phyloP scores from a whole-genome alignment of 1,140 invertebrate genomes.

The Zaprionus ghesquierei region DNA sequence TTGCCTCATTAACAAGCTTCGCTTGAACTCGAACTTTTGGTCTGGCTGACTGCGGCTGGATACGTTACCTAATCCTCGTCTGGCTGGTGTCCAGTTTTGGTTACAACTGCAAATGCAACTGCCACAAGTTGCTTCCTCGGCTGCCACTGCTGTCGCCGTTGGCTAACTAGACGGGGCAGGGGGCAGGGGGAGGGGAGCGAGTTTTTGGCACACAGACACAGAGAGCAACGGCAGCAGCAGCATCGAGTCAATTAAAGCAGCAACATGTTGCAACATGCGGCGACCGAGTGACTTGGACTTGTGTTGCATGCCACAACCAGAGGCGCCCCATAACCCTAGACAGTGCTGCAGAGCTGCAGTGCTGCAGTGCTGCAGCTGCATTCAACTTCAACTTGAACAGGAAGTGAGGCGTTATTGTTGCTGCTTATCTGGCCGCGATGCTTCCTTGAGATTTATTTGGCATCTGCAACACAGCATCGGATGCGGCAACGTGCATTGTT shows the following conservation, averaged over 20 bases:
- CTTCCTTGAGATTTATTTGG: constrained; percentile 81
- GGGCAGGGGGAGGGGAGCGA: constrained; percentile 15
- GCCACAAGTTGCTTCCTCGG: constrained; percentile 60
- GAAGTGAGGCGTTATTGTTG: constrained; percentile 71
- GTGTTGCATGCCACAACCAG: constrained; percentile 25
- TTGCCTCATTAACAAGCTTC: constrained; percentile 53
- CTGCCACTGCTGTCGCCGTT: constrained; percentile 17
- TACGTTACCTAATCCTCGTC: constrained; percentile 70
- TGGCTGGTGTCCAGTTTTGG: constrained; percentile 34
- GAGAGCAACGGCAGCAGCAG: not conserved
- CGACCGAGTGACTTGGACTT: constrained; percentile 74
- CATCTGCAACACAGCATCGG: constrained; percentile 53
- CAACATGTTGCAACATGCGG: constrained; percentile 60
- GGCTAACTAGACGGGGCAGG: constrained; percentile 29
- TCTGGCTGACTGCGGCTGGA: not conserved
- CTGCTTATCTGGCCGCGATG: constrained; percentile 69
- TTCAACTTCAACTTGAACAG: constrained; percentile 73
- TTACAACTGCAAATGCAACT: constrained; percentile 37
- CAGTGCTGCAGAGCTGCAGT: not conserved
- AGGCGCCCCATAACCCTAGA: constrained; percentile 32
- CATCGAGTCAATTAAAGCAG: constrained; percentile 66
- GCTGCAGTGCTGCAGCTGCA: constrained; percentile 43
- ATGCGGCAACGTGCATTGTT: constrained; percentile 26
- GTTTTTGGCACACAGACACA: constrained; percentile 74
- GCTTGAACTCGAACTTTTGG: constrained; percentile 78